Percentiles rank a stretch among this genome's conserved stretches.
Evolutionary conservation across 1,140 invertebrate species (phyloP).

Genomic region (Condylostylus longicornis): DNA sequence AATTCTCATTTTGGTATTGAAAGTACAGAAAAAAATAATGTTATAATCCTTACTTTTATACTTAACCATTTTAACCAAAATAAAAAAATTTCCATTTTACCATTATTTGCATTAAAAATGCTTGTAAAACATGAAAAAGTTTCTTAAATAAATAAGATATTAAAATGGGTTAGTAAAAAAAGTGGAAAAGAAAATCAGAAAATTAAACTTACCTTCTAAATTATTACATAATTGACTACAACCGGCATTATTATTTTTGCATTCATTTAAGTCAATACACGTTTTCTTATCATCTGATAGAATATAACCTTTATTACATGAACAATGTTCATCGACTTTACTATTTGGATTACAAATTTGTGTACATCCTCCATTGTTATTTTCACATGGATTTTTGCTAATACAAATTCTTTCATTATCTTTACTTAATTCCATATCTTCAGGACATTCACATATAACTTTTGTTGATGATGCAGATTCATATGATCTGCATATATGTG

Average conservation of each 20-base stretch:
- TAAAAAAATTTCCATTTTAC: no score
- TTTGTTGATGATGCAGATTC: constrained; percentile 32
- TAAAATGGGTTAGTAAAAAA: no score
- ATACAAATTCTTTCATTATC: constrained; percentile 33
- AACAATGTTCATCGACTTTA: constrained; percentile 30
- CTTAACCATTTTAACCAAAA: no score
- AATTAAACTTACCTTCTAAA: constrained; percentile 59
- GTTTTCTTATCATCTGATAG: constrained; percentile 20
- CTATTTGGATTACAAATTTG: constrained; percentile 31
- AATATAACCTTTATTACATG: constrained; percentile 36
- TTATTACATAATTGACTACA: constrained; percentile 53
- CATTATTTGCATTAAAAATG: no score
- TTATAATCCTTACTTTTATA: no score
- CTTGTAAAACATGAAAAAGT: no score
- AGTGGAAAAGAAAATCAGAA: no score
- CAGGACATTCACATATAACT: constrained; percentile 35
- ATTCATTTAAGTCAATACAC: constrained; percentile 64
- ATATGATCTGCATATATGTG: constrained; percentile 30
- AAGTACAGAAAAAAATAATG: no score
- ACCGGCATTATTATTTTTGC: constrained; percentile 48
- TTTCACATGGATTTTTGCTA: constrained; percentile 44
- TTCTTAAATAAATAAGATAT: no score
- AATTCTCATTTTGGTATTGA: no score
- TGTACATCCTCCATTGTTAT: constrained; percentile 37
- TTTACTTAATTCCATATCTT: constrained; percentile 33